A percentile compares a stretch with the other conserved stretches of the same genome.
phyloP scores from a whole-genome alignment of 2,888 invertebrate species.

The Drosophila fulvimacula region DNA sequence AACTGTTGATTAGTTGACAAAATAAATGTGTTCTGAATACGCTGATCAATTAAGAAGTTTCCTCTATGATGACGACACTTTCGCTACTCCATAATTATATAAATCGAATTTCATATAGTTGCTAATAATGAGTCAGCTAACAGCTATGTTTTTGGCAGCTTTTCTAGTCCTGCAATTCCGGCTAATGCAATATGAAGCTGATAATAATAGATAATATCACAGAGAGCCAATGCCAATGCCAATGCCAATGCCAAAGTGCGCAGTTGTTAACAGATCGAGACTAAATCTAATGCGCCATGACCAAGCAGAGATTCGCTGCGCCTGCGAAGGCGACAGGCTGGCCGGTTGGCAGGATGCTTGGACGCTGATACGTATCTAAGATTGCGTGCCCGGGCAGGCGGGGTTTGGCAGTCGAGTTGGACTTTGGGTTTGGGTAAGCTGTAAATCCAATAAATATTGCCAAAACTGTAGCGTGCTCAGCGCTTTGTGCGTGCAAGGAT shows the following conservation, averaged over 20 bases:
- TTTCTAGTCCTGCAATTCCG: slow-evolving; percentile 29
- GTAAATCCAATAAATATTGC: slow-evolving; percentile 83
- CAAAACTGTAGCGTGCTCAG: slow-evolving; percentile 74
- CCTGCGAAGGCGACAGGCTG: slow-evolving; percentile 47
- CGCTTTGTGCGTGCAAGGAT: slow-evolving; percentile 68
- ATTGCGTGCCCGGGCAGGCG: slow-evolving; percentile 52
- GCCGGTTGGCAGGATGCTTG: slow-evolving; percentile 18
- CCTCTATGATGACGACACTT: too few relatives aligned
- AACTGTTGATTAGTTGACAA: slow-evolving; percentile 2
- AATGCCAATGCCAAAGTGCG: slow-evolving; percentile 32
- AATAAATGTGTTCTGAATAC: background rate
- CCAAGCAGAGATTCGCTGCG: slow-evolving; percentile 65
- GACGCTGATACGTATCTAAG: slow-evolving; percentile 50
- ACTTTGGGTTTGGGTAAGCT: slow-evolving; percentile 59
- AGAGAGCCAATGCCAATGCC: slow-evolving; percentile 18
- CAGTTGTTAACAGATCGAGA: slow-evolving; percentile 46
- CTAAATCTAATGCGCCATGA: slow-evolving; percentile 65
- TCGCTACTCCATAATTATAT: too few relatives aligned
- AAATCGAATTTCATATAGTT: too few relatives aligned
- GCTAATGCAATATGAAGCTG: slow-evolving; percentile 32
- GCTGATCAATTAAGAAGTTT: background rate
- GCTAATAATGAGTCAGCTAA: background rate
- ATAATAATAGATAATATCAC: slow-evolving; percentile 46
- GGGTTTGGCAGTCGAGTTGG: slow-evolving; percentile 2
- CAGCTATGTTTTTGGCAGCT: background rate